Base-by-base conservation (phyloP, 2,888 invertebrate species). In the Icerya purchasi region DNA sequence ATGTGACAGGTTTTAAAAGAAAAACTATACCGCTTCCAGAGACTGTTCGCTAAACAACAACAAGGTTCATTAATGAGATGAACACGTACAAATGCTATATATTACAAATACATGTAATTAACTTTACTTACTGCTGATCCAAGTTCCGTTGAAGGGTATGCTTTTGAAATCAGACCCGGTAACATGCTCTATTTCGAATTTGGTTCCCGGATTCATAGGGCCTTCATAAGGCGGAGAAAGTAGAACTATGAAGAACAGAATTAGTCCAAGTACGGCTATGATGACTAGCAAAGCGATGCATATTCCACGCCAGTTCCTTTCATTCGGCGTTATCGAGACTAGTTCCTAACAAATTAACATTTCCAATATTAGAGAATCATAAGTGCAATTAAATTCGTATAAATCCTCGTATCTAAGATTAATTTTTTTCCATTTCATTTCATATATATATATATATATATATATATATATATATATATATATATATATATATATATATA, bases 291-390 rank as follows among this genome's bases (percentile, higher is more conserved):
- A 75, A 0, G 92, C 91, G 66, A 92, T 93, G 66, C 86, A 83
- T 68, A 94, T 92, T 20, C 93, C 93, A 53, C 88, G 81, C 92
- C 93, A 94, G 76, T 94, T 93, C 64, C 91, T 78, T 71, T 91
- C 83, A 64, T 82, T 86, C 2, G 89, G 87, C 18, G 87, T 84
- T 57, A 84, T 80, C 51, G 86, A 86, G 66, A 89, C 91, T 72
- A 93, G 72, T 72, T 93, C 92, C 92, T 93, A 78, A 2, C 74
- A 76, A 63, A n/a, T n/a, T n/a, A n/a, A n/a, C n/a, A n/a, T n/a
- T n/a, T n/a, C n/a, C n/a, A n/a, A n/a, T n/a, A n/a, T n/a, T n/a
- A n/a, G n/a, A n/a, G n/a, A n/a, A n/a, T n/a, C n/a, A n/a, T n/a
- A n/a, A n/a, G n/a, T n/a, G n/a, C n/a, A n/a, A n/a, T n/a, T n/a